Conservation (phyloP, 2,797 vertebrate genomes). For the Gadopsis bispinosus region DNA sequence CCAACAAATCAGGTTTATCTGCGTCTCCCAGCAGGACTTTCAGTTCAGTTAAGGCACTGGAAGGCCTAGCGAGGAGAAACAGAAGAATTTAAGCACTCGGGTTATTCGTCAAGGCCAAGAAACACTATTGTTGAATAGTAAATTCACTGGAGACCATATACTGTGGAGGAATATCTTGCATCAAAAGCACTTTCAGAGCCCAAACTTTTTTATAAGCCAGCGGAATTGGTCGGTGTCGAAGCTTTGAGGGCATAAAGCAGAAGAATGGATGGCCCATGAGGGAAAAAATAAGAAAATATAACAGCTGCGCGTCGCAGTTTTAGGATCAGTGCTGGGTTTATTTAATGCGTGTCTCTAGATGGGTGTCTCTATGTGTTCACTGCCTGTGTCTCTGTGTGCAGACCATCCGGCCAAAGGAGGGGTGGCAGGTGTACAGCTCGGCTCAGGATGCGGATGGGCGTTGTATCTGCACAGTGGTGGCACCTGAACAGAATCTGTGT, state of each 20-base stretch:
- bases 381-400: conserved; percentile 71
- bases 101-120: conserved; percentile 72
- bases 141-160: conserved; percentile 56
- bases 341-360: conserved; percentile 9
- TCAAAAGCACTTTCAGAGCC: conserved; percentile 42
- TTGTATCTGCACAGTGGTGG: conserved; percentile 98
- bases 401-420: conserved; percentile 96
- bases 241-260: conserved; percentile 25
- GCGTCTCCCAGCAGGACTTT: conserved; percentile 56
- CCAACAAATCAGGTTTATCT: conserved; percentile 71
- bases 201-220: conserved; percentile 43
- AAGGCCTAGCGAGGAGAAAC: conserved; percentile 50
- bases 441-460: conserved; percentile 97
- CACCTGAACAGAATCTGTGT: conserved; percentile 96
- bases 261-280: conserved; percentile 37
- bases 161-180: conserved; percentile 57
- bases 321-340: conserved; percentile 14
- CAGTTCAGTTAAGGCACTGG: conserved; percentile 31
- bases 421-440: conserved; percentile 98
- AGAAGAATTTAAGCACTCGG: conserved; percentile 41
- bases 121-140: conserved; percentile 57
- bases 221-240: conserved; percentile 54
- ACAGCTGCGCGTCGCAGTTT: conserved; percentile 28
- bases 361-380: conserved; percentile 27
- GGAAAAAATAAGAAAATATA: conserved; percentile 32